Base-by-base conservation (phyloP, 2,113 vertebrate species). In the Trichechus manatus region DNA sequence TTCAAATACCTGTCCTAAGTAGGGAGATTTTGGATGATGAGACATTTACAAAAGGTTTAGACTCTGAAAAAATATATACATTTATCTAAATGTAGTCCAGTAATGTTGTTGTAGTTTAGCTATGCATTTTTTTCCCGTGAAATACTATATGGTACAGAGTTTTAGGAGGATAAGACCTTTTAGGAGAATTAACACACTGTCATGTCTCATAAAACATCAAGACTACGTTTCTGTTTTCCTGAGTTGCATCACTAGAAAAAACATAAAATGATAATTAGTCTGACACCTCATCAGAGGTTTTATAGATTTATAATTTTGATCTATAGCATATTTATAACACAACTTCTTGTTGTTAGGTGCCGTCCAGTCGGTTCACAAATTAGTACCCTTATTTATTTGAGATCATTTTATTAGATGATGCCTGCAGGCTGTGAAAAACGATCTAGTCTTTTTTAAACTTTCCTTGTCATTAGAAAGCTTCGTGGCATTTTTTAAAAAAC, bases 291-390 rank as follows among this genome's bases (percentile, higher is more conserved):
- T 79, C 59, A 83, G 27, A 93, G 25, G n/a, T 89, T 77, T 92
- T 96, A 66, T 72, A 93, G 66, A 91, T 93, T 95, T 94, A 77
- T 92, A 78, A 88, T 96, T 87, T 93, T 93, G 31, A 87, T 94
- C 23, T 88, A 27, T 15, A 66, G 74, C 50, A 77, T 81, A 79
- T 74, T 86, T 89, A 79, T 94, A 86, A 89, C 6, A 91, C 33
- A 95, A 56, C 53, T 56, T 56, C 11, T 56, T 56, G 14, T 56
- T 56, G 14, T 56, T 56, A 56, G 53, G 53, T 56, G 53, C 53
- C 53, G 15, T 56, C 53, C 9, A 15, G 11, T 56, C 14, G 13
- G 53, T 56, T 56, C 53, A 56, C 53, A 56, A 78, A 47, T 86
- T 91, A 42, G 85, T 13, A 79, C 39, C 74, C 39, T 87, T 94